Evolutionary conservation across 2,113 vertebrate species (phyloP).

Genomic region (Rhynchopsitta pachyrhyncha): DNA sequence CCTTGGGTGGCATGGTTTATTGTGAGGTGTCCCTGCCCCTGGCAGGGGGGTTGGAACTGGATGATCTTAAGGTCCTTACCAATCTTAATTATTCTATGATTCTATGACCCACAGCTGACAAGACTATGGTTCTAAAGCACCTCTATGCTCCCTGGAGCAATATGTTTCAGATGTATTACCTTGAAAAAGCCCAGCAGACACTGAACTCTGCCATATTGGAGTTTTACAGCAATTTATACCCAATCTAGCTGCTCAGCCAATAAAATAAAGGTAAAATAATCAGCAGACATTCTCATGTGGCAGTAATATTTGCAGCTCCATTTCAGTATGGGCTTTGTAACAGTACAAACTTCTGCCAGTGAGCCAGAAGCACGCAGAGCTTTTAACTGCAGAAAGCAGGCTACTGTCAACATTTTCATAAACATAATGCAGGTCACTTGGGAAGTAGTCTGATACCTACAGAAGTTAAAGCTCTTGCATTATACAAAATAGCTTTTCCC

Average conservation of each 20-base stretch:
- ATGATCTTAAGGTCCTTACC: background rate
- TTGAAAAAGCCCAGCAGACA: background rate
- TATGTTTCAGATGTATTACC: background rate
- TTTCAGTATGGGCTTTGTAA: background rate
- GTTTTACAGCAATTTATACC: background rate
- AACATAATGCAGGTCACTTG: background rate
- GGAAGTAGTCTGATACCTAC: background rate
- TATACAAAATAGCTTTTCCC: background rate
- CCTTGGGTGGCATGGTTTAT: too few species aligned
- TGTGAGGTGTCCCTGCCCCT: background rate
- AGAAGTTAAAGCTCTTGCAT: background rate
- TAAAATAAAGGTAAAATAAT: background rate
- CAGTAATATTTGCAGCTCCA: background rate
- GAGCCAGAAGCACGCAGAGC: background rate
- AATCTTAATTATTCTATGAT: background rate
- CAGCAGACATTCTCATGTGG: background rate
- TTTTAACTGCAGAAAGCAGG: background rate
- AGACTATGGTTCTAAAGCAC: background rate
- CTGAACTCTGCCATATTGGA: background rate
- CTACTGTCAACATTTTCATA: background rate
- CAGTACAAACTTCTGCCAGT: background rate
- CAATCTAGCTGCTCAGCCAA: background rate
- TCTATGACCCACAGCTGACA: background rate
- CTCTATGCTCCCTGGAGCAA: rapidly evolving
- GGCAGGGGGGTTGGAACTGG: background rate